Percentiles rank a stretch among this genome's conserved stretches.
Conservation (phyloP, 2,797 vertebrate species). For the Todus mexicanus region DNA sequence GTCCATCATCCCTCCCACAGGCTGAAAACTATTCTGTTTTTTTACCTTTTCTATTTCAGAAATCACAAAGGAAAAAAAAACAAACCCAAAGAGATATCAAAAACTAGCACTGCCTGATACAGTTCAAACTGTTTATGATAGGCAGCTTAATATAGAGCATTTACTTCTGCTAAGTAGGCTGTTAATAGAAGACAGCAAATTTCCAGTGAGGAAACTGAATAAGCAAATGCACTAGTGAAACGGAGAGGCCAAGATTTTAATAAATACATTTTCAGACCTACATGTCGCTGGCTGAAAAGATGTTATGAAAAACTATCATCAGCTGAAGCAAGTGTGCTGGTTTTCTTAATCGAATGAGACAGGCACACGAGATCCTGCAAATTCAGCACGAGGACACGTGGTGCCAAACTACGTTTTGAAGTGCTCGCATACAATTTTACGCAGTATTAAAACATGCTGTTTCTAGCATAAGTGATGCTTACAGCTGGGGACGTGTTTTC, state of each 20-base stretch:
- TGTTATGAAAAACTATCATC: background rate
- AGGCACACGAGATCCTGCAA: background rate
- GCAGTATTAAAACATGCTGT: background rate
- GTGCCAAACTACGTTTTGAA: background rate
- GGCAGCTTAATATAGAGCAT: background rate
- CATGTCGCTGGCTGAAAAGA: background rate
- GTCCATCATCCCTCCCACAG: background rate
- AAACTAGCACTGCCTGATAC: background rate
- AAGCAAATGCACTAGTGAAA: background rate
- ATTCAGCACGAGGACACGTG: background rate
- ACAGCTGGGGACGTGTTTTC: background rate
- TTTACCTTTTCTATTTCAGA: background rate
- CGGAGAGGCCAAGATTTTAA: background rate
- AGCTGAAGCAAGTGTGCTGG: background rate
- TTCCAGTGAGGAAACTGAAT: background rate
- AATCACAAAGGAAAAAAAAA: background rate
- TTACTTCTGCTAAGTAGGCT: background rate
- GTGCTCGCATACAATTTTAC: background rate
- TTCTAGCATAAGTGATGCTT: background rate
- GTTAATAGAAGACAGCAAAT: background rate
- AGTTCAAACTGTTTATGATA: background rate
- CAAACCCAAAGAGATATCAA: background rate
- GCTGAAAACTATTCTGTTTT: background rate
- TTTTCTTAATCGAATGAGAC: background rate
- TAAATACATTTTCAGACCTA: background rate